These are phyloP conservation scores for Eospalax fontanierii DNA, from an alignment of 2,797 vertebrate genomes.

Conservation along the genomic window DNA sequence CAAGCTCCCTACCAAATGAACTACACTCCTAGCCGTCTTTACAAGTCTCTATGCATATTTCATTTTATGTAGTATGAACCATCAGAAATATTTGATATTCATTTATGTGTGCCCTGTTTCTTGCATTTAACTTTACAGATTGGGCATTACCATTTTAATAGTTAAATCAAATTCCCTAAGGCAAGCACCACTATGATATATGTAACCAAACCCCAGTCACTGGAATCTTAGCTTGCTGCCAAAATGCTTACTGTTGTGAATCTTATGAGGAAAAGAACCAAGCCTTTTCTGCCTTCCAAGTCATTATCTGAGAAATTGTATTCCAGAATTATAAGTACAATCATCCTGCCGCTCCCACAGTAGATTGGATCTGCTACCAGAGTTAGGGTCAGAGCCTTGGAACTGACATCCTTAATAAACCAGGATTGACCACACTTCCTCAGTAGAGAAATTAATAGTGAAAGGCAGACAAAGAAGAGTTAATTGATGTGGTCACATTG, in stretches of 20 bases:
- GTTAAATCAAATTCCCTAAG: neutral
- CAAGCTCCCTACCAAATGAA: neutral
- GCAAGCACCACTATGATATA: neutral
- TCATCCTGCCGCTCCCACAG: neutral
- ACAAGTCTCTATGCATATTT: neutral
- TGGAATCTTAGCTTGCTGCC: constrained; percentile 15
- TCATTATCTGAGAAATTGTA: constrained; percentile 31
- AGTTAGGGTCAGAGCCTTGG: neutral
- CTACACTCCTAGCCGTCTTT: neutral
- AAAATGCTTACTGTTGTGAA: neutral
- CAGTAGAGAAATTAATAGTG: neutral
- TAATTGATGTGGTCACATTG: neutral
- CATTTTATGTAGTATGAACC: neutral
- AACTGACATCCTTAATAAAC: neutral
- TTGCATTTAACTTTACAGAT: neutral
- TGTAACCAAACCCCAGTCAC: neutral
- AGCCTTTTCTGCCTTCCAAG: neutral
- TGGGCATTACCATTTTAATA: neutral
- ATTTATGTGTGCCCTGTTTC: neutral
- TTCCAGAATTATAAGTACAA: neutral
- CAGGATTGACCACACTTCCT: neutral
- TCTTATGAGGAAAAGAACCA: neutral
- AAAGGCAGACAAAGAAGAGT: neutral
- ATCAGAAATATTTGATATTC: neutral
- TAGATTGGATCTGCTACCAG: neutral